These are phyloP conservation scores for Lophotis ruficrista DNA, from an alignment of 2,113 vertebrate genomes.

Conservation along the genomic window DNA sequence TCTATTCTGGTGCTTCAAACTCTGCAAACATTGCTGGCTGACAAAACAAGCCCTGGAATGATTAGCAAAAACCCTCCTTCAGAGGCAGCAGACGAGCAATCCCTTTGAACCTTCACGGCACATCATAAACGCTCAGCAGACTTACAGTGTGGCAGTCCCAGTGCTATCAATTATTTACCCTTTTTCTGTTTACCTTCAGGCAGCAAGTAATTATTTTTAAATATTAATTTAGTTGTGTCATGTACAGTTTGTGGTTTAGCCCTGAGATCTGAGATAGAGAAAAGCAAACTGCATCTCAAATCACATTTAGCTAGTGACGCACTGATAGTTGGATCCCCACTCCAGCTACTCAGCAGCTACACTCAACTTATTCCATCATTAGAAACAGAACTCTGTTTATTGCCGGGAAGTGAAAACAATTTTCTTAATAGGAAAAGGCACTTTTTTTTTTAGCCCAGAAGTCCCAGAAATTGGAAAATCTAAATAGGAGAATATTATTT, in stretches of 20 bases:
- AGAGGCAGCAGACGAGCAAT: conserved; percentile 46
- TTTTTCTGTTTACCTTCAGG: conserved; percentile 84
- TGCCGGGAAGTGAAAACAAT: conserved; percentile 9
- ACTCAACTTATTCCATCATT: conserved; percentile 5
- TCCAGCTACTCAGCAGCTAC: conserved; percentile 27
- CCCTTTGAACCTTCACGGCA: conserved; percentile 67
- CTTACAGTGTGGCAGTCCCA: conserved; percentile 66
- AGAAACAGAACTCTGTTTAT: neutral
- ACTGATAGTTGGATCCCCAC: neutral
- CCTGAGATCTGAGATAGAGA: conserved; percentile 59
- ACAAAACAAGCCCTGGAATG: conserved; percentile 59
- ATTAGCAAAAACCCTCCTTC: conserved; percentile 61
- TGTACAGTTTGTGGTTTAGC: conserved; percentile 77
- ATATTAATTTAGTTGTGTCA: conserved; percentile 89
- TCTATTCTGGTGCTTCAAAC: conserved; percentile 58
- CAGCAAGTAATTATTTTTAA: conserved; percentile 88
- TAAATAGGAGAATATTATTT: neutral
- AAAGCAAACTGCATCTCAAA: conserved; percentile 67
- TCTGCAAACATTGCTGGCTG: conserved; percentile 47
- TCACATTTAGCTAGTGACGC: conserved; percentile 31
- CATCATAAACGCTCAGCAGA: conserved; percentile 65
- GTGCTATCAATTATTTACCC: conserved; percentile 86
- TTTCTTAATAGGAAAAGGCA: conserved; percentile 1
- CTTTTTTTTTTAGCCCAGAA: neutral
- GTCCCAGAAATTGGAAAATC: neutral